phyloP scores from a whole-genome alignment of 2,797 vertebrate genomes.

The Fundulus diaphanus region DNA sequence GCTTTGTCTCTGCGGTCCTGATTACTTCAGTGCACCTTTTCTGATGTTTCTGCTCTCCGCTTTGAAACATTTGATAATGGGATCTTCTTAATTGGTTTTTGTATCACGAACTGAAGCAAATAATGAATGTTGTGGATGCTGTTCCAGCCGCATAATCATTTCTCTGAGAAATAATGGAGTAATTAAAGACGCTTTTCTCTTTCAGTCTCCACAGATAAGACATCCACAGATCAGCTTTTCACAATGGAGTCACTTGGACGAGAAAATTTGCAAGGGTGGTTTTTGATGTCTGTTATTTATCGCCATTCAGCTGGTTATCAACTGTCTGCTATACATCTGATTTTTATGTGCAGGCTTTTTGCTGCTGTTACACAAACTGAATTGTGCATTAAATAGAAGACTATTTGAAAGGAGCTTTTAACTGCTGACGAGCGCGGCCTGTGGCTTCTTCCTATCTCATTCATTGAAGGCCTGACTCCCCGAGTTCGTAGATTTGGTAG shows the following conservation, averaged over 20 bases:
- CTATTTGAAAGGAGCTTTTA: background rate
- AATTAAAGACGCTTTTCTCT: conserved; percentile 9
- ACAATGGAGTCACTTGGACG: background rate
- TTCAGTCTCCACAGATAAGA: background rate
- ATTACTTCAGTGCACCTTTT: background rate
- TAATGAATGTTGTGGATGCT: conserved; percentile 6
- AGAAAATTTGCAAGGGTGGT: background rate
- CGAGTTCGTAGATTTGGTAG: too few relatives aligned
- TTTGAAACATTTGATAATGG: background rate
- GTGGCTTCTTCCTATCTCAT: too few relatives aligned
- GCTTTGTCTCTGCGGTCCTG: background rate
- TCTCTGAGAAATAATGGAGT: conserved; percentile 6
- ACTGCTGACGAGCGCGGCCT: too few relatives aligned
- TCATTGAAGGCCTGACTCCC: too few relatives aligned
- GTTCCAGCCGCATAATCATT: conserved; percentile 14
- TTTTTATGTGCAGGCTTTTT: background rate
- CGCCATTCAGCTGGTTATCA: background rate
- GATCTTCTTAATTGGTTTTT: conserved; percentile 10
- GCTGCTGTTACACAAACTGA: background rate
- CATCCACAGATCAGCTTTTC: background rate
- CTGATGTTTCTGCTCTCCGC: background rate
- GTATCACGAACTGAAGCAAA: conserved; percentile 3
- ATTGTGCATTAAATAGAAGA: background rate
- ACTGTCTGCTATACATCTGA: background rate
- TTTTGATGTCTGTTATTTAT: background rate